Conservation (phyloP, 2,797 vertebrate species). For the Chelmon rostratus region DNA sequence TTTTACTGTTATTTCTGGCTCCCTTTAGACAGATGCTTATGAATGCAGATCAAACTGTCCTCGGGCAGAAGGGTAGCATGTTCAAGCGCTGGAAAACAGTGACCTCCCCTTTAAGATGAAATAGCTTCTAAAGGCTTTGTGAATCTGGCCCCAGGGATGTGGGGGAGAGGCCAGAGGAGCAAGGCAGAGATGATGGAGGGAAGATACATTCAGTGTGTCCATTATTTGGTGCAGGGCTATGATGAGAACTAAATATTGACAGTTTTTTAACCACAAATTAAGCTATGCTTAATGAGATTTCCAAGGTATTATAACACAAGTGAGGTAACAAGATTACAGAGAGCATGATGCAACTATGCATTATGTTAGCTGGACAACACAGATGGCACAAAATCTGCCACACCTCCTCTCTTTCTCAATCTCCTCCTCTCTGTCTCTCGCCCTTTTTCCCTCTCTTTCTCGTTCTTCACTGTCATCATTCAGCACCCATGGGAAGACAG, state of each 20-base stretch:
- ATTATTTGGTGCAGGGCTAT: conserved; percentile 28
- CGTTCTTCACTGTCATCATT: conserved; percentile 67
- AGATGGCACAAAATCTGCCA: conserved; percentile 21
- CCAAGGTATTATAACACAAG: background rate
- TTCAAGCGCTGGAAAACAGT: conserved; percentile 36
- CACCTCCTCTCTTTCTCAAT: conserved; percentile 19
- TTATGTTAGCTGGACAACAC: conserved; percentile 2
- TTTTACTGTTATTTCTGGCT: conserved; percentile 69
- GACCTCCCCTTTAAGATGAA: conserved; percentile 70
- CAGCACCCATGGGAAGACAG: conserved; percentile 66
- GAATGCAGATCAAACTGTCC: conserved; percentile 69
- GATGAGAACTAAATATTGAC: conserved; percentile 1
- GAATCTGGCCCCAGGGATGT: conserved; percentile 66
- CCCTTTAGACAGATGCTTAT: conserved; percentile 54
- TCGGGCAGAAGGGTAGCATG: conserved; percentile 26
- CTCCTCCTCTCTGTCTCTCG: background rate
- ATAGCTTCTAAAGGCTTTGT: conserved; percentile 63
- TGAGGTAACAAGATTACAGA: background rate
- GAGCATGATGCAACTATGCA: conserved; percentile 5
- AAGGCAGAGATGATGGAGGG: conserved; percentile 44
- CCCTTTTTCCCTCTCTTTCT: conserved; percentile 4
- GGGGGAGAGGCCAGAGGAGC: conserved; percentile 49
- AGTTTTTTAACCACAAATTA: conserved; percentile 11
- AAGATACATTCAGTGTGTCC: conserved; percentile 25
- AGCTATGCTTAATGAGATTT: background rate